Evolutionary conservation across 2,113 vertebrate species (phyloP).

Genomic region (Xiphias gladius): DNA sequence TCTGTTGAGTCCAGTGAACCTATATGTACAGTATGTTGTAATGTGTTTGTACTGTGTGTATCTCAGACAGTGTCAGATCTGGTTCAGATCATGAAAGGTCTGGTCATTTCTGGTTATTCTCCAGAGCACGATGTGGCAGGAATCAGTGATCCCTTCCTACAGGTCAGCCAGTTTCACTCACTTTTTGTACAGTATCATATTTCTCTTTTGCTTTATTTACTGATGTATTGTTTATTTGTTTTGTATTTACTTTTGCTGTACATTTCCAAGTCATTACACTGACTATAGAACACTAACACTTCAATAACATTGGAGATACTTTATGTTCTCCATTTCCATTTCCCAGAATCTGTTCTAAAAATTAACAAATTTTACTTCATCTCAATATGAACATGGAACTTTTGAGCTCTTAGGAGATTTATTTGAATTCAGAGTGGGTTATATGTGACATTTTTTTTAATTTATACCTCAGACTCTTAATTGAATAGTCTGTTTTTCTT

Average conservation of each 20-base stretch:
- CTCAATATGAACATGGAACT: background rate
- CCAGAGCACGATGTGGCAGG: constrained; percentile 90
- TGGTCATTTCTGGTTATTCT: constrained; percentile 89
- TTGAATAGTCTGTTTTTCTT: background rate
- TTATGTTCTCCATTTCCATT: background rate
- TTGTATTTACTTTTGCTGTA: background rate
- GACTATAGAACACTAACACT: background rate
- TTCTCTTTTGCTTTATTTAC: background rate
- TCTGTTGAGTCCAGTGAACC: background rate
- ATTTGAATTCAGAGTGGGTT: background rate
- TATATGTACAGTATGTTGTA: background rate
- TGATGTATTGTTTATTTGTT: background rate
- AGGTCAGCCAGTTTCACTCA: constrained; percentile 79
- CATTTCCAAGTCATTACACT: background rate
- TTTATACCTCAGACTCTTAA: background rate
- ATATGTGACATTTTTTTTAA: rapidly evolving
- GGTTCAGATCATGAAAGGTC: constrained; percentile 88
- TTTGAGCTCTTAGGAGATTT: background rate
- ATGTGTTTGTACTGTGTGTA: constrained; percentile 23
- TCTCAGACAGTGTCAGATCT: constrained; percentile 88
- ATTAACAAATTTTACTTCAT: background rate
- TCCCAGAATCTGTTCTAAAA: background rate
- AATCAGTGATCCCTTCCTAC: constrained; percentile 92
- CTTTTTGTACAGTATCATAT: background rate
- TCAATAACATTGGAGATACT: background rate